phyloP scores from a whole-genome alignment of 2,797 vertebrate genomes.

The Spatula clypeata region DNA sequence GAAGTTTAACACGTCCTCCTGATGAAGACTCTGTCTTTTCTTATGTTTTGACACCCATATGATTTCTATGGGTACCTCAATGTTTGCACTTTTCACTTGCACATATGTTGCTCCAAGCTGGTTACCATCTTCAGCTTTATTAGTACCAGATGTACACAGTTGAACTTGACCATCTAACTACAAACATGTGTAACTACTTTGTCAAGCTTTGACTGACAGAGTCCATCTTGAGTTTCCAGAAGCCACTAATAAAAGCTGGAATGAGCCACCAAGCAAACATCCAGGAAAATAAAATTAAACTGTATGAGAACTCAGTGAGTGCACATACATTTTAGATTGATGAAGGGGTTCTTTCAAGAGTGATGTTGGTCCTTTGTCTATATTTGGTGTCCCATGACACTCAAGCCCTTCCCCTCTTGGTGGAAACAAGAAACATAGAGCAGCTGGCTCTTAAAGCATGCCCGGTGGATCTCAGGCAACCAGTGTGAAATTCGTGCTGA shows the following conservation, averaged over 20 bases:
- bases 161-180: not conserved
- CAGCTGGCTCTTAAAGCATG: not conserved
- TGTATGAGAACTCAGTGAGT: not conserved
- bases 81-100: not conserved
- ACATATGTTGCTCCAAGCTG: not conserved
- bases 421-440: not conserved
- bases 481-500: not conserved
- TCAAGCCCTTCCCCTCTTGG: not conserved
- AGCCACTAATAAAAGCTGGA: not conserved
- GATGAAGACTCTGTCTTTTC: not conserved
- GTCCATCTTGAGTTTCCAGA: not conserved
- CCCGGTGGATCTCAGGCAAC: not conserved
- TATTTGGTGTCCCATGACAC: accelerated
- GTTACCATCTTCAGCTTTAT: not conserved
- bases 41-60: not conserved
- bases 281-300: not conserved
- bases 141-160: not conserved
- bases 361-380: accelerated
- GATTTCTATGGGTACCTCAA: not conserved
- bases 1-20: not conserved
- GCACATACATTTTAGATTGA: not conserved
- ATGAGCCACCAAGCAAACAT: not conserved
- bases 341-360: not conserved
- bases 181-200: not conserved
- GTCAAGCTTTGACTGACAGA: not conserved